Percentiles rank a stretch among this genome's conserved stretches.
These are phyloP conservation scores for Babylonia areolata DNA, from an alignment of 1,140 invertebrate genomes.

Conservation along the genomic window DNA sequence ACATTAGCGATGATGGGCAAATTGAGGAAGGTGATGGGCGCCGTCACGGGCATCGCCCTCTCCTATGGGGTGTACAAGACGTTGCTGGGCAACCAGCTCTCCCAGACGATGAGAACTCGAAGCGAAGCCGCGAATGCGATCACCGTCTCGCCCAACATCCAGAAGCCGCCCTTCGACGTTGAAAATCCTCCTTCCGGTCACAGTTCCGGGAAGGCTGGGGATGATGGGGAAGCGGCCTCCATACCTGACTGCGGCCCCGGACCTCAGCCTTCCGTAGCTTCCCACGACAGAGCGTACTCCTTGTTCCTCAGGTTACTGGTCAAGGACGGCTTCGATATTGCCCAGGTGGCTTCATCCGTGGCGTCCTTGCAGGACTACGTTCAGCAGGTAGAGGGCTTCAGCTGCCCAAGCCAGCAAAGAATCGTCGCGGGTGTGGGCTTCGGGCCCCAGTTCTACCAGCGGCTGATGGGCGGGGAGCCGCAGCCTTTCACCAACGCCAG, in stretches of 20 bases:
- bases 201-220: not conserved
- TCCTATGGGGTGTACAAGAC: conserved; percentile 20
- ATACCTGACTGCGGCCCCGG: not conserved
- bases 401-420: no score
- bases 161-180: not conserved
- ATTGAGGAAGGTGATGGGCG: not conserved
- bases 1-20: not conserved
- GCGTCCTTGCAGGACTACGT: not conserved
- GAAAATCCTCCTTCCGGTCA: not conserved
- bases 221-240: not conserved
- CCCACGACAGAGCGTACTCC: conserved; percentile 6
- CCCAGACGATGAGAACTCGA: not conserved
- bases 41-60: not conserved
- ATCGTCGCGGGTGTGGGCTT: conserved; percentile 10
- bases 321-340: not conserved
- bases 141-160: not conserved
- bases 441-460: conserved; percentile 18
- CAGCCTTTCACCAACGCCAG: conserved; percentile 16
- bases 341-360: not conserved
- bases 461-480: not conserved
- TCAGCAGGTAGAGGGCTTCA: not conserved
- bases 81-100: not conserved
- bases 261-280: not conserved
- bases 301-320: not conserved
- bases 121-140: not conserved